Evolutionary conservation across 2,888 invertebrate genomes (phyloP).

Genomic region (Nomada goodeniana): DNA sequence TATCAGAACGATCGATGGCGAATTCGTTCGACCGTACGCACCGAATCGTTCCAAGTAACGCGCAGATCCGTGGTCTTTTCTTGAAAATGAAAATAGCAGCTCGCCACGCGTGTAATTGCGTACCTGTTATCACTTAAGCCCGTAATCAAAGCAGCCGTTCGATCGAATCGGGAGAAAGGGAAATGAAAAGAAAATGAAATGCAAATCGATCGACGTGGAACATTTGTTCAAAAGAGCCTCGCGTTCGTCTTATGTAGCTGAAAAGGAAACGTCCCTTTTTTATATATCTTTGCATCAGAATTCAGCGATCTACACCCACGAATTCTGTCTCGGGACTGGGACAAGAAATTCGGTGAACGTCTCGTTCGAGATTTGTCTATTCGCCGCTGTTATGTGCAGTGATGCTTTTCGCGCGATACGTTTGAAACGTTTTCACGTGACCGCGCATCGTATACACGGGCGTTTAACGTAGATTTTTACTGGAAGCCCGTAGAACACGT

Average conservation of each 20-base stretch:
- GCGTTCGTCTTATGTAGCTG: constrained; percentile 47
- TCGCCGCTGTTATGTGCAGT: constrained; percentile 10
- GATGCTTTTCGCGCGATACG: constrained; percentile 21
- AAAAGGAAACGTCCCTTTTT: constrained; percentile 59
- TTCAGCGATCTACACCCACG: constrained; percentile 1
- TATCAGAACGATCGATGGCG: not conserved
- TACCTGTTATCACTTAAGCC: constrained; percentile 66
- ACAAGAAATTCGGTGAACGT: not conserved
- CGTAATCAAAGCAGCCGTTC: constrained; percentile 61
- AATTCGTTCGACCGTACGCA: constrained; percentile 19
- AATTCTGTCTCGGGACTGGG: constrained; percentile 6
- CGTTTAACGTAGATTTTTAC: constrained; percentile 25
- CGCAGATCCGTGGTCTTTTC: not conserved
- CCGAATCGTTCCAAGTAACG: not conserved
- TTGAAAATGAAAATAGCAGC: constrained; percentile 2
- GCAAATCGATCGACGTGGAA: constrained; percentile 37
- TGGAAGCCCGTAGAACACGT: constrained; percentile 3
- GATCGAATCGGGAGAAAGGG: constrained; percentile 17
- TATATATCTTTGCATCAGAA: constrained; percentile 18
- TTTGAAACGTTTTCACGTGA: not conserved
- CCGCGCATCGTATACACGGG: too few species aligned
- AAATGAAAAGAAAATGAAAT: not conserved
- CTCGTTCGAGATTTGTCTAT: constrained; percentile 8
- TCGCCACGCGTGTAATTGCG: constrained; percentile 48
- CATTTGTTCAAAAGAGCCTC: constrained; percentile 52